phyloP scores from a whole-genome alignment of 2,888 invertebrate genomes.

The Trissoscelio sp. region DNA sequence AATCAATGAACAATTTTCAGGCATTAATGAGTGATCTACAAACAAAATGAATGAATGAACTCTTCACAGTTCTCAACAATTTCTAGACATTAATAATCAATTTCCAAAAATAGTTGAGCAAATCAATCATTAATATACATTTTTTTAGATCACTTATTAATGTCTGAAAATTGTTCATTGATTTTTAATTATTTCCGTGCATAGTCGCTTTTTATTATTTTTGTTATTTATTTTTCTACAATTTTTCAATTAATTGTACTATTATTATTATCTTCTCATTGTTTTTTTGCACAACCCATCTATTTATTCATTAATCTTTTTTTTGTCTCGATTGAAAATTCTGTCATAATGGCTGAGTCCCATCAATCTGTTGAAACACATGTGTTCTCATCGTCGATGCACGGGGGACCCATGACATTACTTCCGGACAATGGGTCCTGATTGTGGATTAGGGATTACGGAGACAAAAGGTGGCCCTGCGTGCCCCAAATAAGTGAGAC shows the following conservation, averaged over 20 bases:
- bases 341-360: slow-evolving; percentile 76
- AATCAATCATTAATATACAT: no score
- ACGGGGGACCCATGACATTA: slow-evolving; percentile 70
- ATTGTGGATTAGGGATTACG: slow-evolving; percentile 82
- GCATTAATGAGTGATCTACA: no score
- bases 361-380: slow-evolving; percentile 70
- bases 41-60: no score
- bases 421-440: slow-evolving; percentile 80
- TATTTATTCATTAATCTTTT: slow-evolving; percentile 5
- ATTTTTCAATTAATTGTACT: no score
- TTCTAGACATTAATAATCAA: no score
- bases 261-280: not conserved
- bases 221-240: not conserved
- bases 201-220: no score
- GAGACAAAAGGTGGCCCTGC: slow-evolving; percentile 76
- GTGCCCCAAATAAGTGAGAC: slow-evolving; percentile 64
- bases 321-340: slow-evolving; percentile 44
- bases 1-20: no score
- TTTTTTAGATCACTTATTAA: no score
- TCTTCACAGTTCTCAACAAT: no score
- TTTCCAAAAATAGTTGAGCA: no score
- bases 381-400: slow-evolving; percentile 72
- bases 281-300: not conserved
- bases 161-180: no score
- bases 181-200: no score